Evolutionary conservation across 2,113 vertebrate genomes (phyloP).

Genomic region (Phocoena phocoena): DNA sequence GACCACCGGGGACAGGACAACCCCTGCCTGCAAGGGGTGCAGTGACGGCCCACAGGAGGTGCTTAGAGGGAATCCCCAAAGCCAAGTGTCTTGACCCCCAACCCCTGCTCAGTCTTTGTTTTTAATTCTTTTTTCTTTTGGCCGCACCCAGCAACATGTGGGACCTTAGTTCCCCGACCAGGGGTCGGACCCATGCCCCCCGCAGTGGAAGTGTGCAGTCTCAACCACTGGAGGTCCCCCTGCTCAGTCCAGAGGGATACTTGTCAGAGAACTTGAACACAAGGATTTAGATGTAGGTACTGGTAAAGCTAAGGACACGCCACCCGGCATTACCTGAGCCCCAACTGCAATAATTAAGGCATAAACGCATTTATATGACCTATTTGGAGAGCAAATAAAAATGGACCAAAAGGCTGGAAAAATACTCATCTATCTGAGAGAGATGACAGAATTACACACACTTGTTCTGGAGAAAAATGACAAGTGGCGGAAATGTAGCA

Average conservation of each 20-base stretch:
- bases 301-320: accelerated
- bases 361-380: background rate
- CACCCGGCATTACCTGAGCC: background rate
- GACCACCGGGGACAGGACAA: background rate
- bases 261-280: background rate
- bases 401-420: background rate
- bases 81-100: background rate
- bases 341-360: background rate
- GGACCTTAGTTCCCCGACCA: too few relatives aligned
- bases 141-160: accelerated
- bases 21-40: background rate
- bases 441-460: background rate
- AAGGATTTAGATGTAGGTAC: background rate
- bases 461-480: background rate
- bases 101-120: background rate
- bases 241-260: background rate
- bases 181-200: too few relatives aligned
- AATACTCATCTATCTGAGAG: background rate
- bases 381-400: background rate
- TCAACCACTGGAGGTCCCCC: too few relatives aligned
- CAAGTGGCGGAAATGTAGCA: background rate
- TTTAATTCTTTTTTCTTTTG: too few relatives aligned
- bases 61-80: accelerated
- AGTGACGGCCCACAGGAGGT: accelerated
- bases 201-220: too few relatives aligned